These are phyloP conservation scores for Scaeva pyrastri DNA, from an alignment of 2,888 invertebrate species.

Conservation along the genomic window DNA sequence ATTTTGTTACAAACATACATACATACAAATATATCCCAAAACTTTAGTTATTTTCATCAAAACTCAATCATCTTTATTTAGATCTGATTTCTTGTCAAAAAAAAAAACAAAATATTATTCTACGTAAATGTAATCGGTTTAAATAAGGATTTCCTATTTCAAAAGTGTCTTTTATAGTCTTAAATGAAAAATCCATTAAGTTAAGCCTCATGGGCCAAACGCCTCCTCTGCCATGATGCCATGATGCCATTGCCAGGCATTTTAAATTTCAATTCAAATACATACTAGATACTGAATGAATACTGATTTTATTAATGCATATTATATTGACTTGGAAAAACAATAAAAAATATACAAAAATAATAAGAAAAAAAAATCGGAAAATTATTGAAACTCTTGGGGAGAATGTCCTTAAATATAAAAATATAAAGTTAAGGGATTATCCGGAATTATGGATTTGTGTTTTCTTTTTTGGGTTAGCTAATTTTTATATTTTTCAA, in stretches of 20 bases:
- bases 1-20: too few species aligned
- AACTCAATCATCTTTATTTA: neutral
- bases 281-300: conserved; percentile 16
- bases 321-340: neutral
- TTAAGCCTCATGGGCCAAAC: conserved; percentile 37
- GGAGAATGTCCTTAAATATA: neutral
- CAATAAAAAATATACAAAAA: neutral
- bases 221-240: too few species aligned
- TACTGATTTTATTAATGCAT: neutral
- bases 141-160: conserved; percentile 13
- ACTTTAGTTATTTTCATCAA: neutral
- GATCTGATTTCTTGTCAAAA: neutral
- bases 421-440: conserved; percentile 1
- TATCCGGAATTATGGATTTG: neutral
- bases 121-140: conserved; percentile 29
- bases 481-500: too few species aligned
- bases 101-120: conserved; percentile 16
- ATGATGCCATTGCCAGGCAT: conserved; percentile 3
- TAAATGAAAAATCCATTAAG: conserved; percentile 49
- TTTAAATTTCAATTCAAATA: conserved; percentile 33
- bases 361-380: neutral
- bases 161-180: conserved; percentile 20
- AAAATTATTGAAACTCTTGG: neutral
- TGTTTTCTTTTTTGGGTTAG: neutral
- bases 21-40: neutral